A percentile compares a stretch with the other conserved stretches of the same genome.
Conservation (phyloP, 2,888 invertebrate species). For the Allacma fusca region DNA sequence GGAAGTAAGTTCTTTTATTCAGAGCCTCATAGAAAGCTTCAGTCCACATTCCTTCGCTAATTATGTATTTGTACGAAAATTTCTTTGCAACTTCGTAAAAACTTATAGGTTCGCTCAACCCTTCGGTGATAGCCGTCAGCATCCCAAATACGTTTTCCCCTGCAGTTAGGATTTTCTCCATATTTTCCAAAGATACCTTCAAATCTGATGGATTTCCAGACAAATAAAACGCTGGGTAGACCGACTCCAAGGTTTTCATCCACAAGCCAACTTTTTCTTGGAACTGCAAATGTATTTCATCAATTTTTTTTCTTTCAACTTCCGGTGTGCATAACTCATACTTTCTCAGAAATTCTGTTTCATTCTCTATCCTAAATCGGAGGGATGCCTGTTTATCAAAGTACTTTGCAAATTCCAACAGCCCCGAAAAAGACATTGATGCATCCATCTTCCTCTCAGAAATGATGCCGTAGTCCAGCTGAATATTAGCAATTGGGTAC, state of each 20-base stretch:
- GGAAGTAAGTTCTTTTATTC: background rate
- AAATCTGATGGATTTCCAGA: background rate
- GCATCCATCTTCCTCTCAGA: background rate
- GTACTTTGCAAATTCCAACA: background rate
- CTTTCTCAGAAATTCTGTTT: background rate
- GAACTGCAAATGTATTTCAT: background rate
- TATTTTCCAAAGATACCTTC: background rate
- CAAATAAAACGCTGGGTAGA: background rate
- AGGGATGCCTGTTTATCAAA: background rate
- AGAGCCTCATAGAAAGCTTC: background rate
- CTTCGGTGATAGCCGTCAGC: background rate
- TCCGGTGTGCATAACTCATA: background rate
- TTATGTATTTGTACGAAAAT: background rate
- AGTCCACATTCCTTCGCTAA: background rate
- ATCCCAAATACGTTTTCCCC: background rate
- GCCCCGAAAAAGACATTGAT: background rate
- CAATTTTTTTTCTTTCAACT: background rate
- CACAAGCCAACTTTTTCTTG: background rate
- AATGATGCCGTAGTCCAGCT: constrained; percentile 5
- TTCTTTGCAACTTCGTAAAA: background rate
- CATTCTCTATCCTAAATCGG: background rate
- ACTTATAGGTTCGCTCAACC: background rate
- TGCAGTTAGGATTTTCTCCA: background rate
- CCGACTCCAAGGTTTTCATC: background rate
- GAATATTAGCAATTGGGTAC: background rate